These are phyloP conservation scores for Brachypodius melanocephalos DNA, from an alignment of 2,113 vertebrate species.

Conservation along the genomic window DNA sequence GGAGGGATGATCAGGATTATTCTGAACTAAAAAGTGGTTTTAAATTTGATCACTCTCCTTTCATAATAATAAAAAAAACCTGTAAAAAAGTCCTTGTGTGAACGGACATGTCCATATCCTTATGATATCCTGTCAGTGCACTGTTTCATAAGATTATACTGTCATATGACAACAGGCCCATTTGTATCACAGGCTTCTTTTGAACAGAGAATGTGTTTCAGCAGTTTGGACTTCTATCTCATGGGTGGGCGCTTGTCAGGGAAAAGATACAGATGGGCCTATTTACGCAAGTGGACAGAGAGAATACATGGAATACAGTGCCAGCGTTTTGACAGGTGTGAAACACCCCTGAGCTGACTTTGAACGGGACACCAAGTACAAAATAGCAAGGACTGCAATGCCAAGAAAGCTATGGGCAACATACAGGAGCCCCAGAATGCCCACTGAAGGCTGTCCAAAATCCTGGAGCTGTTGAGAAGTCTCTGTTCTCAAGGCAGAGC, in stretches of 20 bases:
- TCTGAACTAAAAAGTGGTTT: not conserved
- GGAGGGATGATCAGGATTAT: not conserved
- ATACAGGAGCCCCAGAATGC: not conserved
- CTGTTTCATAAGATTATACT: not conserved
- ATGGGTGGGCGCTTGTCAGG: not conserved
- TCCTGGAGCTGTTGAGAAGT: not conserved
- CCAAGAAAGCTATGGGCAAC: not conserved
- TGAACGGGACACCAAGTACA: not conserved
- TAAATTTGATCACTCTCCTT: not conserved
- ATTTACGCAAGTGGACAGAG: not conserved
- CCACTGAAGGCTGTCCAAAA: not conserved
- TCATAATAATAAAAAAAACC: not conserved
- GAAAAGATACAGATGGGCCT: not conserved
- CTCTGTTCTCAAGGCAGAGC: not conserved
- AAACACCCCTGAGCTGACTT: not conserved
- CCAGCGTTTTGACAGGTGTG: not conserved
- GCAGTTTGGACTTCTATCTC: not conserved
- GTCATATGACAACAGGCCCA: not conserved
- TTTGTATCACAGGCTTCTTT: not conserved
- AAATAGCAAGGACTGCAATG: not conserved
- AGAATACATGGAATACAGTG: not conserved
- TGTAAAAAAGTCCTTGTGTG: not conserved
- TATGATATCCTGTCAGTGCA: not conserved
- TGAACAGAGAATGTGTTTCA: conserved; percentile 5
- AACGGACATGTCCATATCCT: not conserved